These are phyloP conservation scores for Apeira syringaria DNA, from an alignment of 2,888 invertebrate genomes.

Conservation along the genomic window DNA sequence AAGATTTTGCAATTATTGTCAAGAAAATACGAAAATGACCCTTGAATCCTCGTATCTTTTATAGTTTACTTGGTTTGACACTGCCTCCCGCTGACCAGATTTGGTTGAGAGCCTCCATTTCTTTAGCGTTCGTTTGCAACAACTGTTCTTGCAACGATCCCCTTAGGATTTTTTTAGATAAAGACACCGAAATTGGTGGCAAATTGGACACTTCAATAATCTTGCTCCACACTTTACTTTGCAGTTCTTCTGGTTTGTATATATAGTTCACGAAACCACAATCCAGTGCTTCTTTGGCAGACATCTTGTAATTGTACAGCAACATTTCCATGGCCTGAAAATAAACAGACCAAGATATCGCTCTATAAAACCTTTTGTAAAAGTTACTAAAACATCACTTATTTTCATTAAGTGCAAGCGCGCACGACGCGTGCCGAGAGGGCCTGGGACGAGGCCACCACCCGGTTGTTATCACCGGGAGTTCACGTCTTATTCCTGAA, in stretches of 20 bases:
- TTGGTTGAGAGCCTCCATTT: slow-evolving; percentile 86
- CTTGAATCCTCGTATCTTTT: no score
- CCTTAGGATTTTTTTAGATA: slow-evolving; percentile 88
- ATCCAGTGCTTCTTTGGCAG: slow-evolving; percentile 90
- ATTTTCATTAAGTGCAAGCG: no score
- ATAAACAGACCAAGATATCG: slow-evolving; percentile 1
- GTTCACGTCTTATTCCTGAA: no score
- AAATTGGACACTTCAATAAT: slow-evolving; percentile 80
- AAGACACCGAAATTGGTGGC: slow-evolving; percentile 83
- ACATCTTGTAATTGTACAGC: slow-evolving; percentile 89
- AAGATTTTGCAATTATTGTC: no score
- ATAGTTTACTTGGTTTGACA: slow-evolving; percentile 38
- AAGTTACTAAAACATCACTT: no score
- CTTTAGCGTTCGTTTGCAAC: slow-evolving; percentile 86
- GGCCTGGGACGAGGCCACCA: no score
- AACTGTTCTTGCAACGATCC: slow-evolving; percentile 84
- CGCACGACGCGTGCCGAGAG: no score
- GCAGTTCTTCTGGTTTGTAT: slow-evolving; percentile 85
- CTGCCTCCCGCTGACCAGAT: slow-evolving; percentile 83
- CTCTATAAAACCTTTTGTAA: no score
- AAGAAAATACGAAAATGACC: no score
- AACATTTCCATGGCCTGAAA: slow-evolving; percentile 84
- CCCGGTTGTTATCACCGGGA: no score
- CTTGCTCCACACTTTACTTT: slow-evolving; percentile 83
- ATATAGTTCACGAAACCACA: slow-evolving; percentile 92